phyloP scores from a whole-genome alignment of 2,113 vertebrate species.

The Nothobranchius furzeri region DNA sequence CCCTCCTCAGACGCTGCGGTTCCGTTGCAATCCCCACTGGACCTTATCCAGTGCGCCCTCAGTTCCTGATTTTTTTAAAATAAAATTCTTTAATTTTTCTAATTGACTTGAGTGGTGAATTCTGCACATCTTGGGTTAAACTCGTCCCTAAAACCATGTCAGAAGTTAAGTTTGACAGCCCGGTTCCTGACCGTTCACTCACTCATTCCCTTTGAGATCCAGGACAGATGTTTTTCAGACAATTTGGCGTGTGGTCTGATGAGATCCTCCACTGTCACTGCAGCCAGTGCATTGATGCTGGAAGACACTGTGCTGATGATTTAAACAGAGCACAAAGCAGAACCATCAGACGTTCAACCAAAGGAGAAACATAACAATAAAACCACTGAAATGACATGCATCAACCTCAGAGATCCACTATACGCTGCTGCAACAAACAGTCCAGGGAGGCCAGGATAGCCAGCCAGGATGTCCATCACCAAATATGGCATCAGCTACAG shows the following conservation, averaged over 20 bases:
- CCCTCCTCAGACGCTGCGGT: too few species aligned
- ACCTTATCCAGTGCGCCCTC: too few species aligned
- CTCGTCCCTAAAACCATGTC: too few species aligned
- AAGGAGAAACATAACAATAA: background rate
- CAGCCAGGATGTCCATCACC: slow-evolving; percentile 79
- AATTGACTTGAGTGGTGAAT: too few species aligned
- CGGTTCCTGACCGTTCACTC: slow-evolving; percentile 41
- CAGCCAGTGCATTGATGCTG: slow-evolving; percentile 86
- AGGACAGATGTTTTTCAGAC: slow-evolving; percentile 80
- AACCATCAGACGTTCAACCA: background rate
- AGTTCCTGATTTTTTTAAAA: too few species aligned
- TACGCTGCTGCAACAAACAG: slow-evolving; percentile 84
- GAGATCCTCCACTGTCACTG: slow-evolving; percentile 87
- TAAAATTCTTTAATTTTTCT: too few species aligned
- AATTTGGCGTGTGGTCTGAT: slow-evolving; percentile 77
- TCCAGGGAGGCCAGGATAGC: slow-evolving; percentile 82
- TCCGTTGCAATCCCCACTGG: too few species aligned
- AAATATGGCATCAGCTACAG: slow-evolving; percentile 83
- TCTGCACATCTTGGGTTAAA: too few species aligned
- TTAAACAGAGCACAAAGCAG: background rate
- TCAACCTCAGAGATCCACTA: slow-evolving; percentile 83
- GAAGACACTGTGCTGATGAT: slow-evolving; percentile 86
- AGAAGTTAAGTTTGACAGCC: too few species aligned
- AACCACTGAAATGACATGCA: background rate
- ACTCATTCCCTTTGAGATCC: slow-evolving; percentile 85